Base-by-base conservation (phyloP, 2,113 vertebrate genomes). In the Dromaius novaehollandiae region DNA sequence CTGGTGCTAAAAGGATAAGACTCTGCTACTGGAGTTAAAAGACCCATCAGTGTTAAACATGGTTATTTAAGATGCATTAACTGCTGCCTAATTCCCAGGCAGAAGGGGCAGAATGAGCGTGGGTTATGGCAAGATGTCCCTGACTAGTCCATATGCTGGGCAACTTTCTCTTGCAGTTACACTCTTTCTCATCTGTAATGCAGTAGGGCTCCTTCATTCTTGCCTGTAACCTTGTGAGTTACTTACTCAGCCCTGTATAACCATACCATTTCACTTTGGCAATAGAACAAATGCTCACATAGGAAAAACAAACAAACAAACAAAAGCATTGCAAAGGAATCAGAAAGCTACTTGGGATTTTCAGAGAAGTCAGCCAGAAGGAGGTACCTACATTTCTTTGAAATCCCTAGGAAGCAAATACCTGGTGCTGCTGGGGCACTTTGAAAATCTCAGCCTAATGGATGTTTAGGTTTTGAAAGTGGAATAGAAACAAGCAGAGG, bases 211-310 rank as follows among this genome's bases (percentile, higher is more conserved):
- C 26, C 30, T 68, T 92, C 30, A 19, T 82, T 82, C 22, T 53
- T 46, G 58, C 15, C n/a, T 60, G 16, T 36, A 14, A 36, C 25
- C 26, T 74, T 64, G 63, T 3, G 2, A 6, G 10, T 46, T 82
- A 16, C 3, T 63, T n/a, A 63, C 16, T 11, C 10, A 48, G 17
- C 24, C 14, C n/a, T 84, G 7, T 55, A 34, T 63, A 89, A 15
- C 25, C 0, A 0, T 38, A 28, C 4, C 2, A 17, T 36, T 64
- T 79, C 11, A 40, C 18, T 46, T 65, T 64, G 21, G 14, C 21
- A 88, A 74, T 73, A 92, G 8, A 79, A 9, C 68, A 92, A 95
- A 82, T 51, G 19, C 24, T 77, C 30, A 85, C 8, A 15, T 1
- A 75, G 78, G 8, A 63, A 73, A 58, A 53, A 55, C 68, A 34